These are phyloP conservation scores for Hyles vespertilio DNA, from an alignment of 1,140 invertebrate species.

Conservation along the genomic window DNA sequence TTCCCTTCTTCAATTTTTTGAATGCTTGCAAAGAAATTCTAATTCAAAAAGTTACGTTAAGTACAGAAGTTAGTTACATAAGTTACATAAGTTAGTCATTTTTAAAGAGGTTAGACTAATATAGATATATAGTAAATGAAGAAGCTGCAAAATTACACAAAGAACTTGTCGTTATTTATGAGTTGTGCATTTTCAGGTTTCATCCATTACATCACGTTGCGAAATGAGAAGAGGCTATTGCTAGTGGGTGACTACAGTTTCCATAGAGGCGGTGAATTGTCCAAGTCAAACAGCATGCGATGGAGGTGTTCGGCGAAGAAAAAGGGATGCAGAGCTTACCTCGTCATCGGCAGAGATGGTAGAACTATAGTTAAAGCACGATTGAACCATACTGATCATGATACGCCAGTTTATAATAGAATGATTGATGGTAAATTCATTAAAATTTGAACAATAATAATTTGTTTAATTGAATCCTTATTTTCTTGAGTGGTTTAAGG, in stretches of 20 bases:
- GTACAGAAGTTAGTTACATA: too few species aligned
- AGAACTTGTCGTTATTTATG: too few species aligned
- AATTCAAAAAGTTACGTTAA: too few species aligned
- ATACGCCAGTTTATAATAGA: constrained; percentile 15
- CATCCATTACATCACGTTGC: constrained; percentile 25
- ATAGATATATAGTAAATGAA: too few species aligned
- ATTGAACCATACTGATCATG: constrained; percentile 19
- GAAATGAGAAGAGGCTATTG: constrained; percentile 21
- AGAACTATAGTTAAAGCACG: constrained; percentile 19
- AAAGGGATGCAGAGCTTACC: constrained; percentile 32
- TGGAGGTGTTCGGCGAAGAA: constrained; percentile 34
- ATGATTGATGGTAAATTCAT: constrained; percentile 6
- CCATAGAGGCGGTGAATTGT: constrained; percentile 17
- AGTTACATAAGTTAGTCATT: too few species aligned
- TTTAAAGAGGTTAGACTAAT: too few species aligned
- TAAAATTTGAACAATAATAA: neutral
- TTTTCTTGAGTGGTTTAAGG: too few species aligned
- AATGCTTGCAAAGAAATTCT: too few species aligned
- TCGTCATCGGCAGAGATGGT: constrained; percentile 23
- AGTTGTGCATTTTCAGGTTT: neutral
- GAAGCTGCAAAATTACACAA: too few species aligned
- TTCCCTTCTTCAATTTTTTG: too few species aligned
- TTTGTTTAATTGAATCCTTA: too few species aligned
- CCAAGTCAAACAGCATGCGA: constrained; percentile 14
- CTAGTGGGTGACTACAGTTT: constrained; percentile 34